These are phyloP conservation scores for Aporrectodea caliginosa DNA, from an alignment of 1,140 invertebrate genomes.

Conservation along the genomic window DNA sequence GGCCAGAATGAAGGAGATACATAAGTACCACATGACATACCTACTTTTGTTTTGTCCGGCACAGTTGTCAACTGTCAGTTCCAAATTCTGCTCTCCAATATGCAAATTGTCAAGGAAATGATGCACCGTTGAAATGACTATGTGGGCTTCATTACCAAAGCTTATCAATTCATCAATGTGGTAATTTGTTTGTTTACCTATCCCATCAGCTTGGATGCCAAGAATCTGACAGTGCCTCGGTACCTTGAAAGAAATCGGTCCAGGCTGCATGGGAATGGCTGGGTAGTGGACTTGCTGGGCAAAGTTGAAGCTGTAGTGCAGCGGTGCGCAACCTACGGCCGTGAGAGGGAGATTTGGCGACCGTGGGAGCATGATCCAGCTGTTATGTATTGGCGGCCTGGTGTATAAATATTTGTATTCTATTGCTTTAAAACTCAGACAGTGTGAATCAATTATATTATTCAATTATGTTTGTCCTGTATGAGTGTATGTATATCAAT, in stretches of 20 bases:
- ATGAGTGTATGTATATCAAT: too few relatives aligned
- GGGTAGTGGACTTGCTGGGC: not conserved
- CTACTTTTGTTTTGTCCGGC: conserved; percentile 42
- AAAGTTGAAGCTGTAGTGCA: not conserved
- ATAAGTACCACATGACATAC: conserved; percentile 37
- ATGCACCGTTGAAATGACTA: conserved; percentile 32
- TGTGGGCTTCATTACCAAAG: conserved; percentile 31
- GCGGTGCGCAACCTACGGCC: too few relatives aligned
- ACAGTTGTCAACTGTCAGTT: conserved; percentile 39
- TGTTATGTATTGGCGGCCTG: too few relatives aligned
- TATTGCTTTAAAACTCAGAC: too few relatives aligned
- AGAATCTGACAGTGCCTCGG: not conserved
- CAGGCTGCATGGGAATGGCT: not conserved
- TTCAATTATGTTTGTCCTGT: too few relatives aligned
- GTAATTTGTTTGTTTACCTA: conserved; percentile 33
- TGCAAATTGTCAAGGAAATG: conserved; percentile 32
- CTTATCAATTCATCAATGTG: conserved; percentile 34
- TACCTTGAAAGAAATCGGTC: not conserved
- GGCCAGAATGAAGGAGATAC: conserved; percentile 36
- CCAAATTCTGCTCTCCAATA: conserved; percentile 33
- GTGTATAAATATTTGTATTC: too few relatives aligned
- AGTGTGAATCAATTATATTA: too few relatives aligned
- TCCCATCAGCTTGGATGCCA: not conserved
- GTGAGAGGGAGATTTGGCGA: too few relatives aligned
- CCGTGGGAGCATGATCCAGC: too few relatives aligned